Evolutionary conservation across 2,888 invertebrate species (phyloP).

Genomic region (Drosophila anomalipes): DNA sequence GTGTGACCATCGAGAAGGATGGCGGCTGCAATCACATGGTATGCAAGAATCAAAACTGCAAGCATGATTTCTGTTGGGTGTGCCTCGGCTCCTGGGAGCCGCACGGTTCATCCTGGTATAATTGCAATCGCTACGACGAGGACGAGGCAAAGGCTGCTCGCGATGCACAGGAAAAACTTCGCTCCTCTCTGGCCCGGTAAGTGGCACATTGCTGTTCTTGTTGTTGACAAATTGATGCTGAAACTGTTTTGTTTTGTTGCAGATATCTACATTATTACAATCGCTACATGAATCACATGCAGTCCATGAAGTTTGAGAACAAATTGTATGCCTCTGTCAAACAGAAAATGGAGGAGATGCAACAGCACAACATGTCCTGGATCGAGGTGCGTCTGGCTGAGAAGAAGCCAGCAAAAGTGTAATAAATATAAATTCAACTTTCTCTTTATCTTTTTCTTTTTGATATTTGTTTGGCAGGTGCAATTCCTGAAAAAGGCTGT

Average conservation of each 20-base stretch:
- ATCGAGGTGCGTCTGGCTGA: slow-evolving; percentile 90
- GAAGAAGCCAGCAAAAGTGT: not conserved
- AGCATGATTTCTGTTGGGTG: slow-evolving; percentile 99
- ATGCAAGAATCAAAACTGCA: slow-evolving; percentile 99
- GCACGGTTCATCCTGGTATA: slow-evolving; percentile 99
- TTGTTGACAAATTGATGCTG: not conserved
- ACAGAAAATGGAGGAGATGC: slow-evolving; percentile 99
- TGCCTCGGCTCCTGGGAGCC: slow-evolving; percentile 99
- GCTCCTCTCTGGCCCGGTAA: slow-evolving; percentile 97
- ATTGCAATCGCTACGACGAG: slow-evolving; percentile 98
- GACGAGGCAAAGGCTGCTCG: slow-evolving; percentile 98
- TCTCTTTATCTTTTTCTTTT: slow-evolving; percentile 1
- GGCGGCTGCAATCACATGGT: slow-evolving; percentile 99
- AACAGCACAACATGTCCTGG: slow-evolving; percentile 99
- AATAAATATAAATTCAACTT: not conserved
- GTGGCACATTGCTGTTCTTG: not conserved
- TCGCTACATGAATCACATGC: slow-evolving; percentile 99
- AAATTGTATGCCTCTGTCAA: slow-evolving; percentile 98
- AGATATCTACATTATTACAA: slow-evolving; percentile 99
- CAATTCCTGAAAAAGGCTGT: slow-evolving; percentile 99
- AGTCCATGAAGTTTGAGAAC: slow-evolving; percentile 98
- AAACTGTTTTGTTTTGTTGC: slow-evolving; percentile 18
- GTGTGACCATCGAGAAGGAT: slow-evolving; percentile 98
- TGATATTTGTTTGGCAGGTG: slow-evolving; percentile 87
- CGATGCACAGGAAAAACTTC: slow-evolving; percentile 97